phyloP scores from a whole-genome alignment of 2,797 vertebrate genomes.

The Anabacerthia variegaticeps region DNA sequence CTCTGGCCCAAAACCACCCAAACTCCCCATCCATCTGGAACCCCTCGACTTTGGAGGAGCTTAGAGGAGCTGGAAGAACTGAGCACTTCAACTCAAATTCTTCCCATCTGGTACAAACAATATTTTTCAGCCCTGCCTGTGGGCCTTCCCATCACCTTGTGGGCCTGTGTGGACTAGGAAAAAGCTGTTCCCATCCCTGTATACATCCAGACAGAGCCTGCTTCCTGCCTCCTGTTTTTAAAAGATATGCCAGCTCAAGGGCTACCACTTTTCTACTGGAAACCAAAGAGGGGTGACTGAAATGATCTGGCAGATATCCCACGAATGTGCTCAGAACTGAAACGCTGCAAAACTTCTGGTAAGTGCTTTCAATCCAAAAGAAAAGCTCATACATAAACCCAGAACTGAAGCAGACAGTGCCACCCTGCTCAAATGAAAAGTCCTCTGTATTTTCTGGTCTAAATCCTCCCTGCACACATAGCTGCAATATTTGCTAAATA shows the following conservation, averaged over 20 bases:
- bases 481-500: not conserved
- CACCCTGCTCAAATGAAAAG: not conserved
- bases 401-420: rapidly evolving
- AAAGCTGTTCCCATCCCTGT: not conserved
- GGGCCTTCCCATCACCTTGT: not conserved
- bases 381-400: slow-evolving; percentile 19
- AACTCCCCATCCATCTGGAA: not conserved
- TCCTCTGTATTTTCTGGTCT: not conserved
- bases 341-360: slow-evolving; percentile 5
- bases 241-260: not conserved
- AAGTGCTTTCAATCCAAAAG: not conserved
- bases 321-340: not conserved
- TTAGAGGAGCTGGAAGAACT: not conserved
- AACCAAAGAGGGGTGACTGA: not conserved
- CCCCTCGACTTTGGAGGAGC: not conserved
- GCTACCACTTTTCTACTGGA: not conserved
- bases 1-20: not conserved
- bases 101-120: not conserved
- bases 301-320: not conserved
- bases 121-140: not conserved
- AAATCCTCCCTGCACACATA: not conserved
- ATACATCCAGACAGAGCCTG: not conserved
- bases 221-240: not conserved
- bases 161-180: not conserved
- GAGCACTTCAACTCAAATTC: not conserved